phyloP scores from a whole-genome alignment of 2,113 vertebrate species.

The Paraplagusia blochii region DNA sequence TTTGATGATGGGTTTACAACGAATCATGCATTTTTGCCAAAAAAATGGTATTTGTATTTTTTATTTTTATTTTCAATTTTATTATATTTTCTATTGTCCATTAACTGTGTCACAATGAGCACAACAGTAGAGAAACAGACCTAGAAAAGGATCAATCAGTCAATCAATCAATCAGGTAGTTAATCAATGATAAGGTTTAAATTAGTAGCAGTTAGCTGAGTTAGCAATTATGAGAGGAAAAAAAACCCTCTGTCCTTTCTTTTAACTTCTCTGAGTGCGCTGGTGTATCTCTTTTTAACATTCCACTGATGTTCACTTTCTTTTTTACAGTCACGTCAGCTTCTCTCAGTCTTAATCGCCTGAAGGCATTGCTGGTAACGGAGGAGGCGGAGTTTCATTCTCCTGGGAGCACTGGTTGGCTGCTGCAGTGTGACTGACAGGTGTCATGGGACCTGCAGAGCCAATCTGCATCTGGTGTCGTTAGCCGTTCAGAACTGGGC shows the following conservation, averaged over 20 bases:
- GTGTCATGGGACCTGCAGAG: slow-evolving; percentile 28
- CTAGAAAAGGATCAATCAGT: slow-evolving; percentile 43
- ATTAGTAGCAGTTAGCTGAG: slow-evolving; percentile 1
- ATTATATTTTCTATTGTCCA: neutral
- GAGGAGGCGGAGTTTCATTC: neutral
- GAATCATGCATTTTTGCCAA: no score
- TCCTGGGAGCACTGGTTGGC: slow-evolving; percentile 31
- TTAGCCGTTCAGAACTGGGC: slow-evolving; percentile 38
- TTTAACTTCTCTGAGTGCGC: neutral
- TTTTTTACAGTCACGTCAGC: slow-evolving; percentile 49
- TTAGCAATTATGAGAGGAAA: neutral
- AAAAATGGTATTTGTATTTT: no score
- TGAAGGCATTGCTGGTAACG: slow-evolving; percentile 30
- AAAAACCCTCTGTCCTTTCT: no score
- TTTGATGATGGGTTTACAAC: no score
- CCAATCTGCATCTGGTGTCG: slow-evolving; percentile 51
- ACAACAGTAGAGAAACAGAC: slow-evolving; percentile 6
- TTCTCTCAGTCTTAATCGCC: slow-evolving; percentile 12
- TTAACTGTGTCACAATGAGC: neutral
- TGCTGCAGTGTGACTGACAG: slow-evolving; percentile 49
- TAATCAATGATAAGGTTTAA: no score
- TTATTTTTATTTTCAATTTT: no score
- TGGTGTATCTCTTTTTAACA: slow-evolving; percentile 22
- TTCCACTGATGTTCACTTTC: slow-evolving; percentile 25
- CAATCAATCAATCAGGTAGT: slow-evolving; percentile 24